These are phyloP conservation scores for Alentia gelatinosa DNA, from an alignment of 2,888 invertebrate species.

Conservation along the genomic window DNA sequence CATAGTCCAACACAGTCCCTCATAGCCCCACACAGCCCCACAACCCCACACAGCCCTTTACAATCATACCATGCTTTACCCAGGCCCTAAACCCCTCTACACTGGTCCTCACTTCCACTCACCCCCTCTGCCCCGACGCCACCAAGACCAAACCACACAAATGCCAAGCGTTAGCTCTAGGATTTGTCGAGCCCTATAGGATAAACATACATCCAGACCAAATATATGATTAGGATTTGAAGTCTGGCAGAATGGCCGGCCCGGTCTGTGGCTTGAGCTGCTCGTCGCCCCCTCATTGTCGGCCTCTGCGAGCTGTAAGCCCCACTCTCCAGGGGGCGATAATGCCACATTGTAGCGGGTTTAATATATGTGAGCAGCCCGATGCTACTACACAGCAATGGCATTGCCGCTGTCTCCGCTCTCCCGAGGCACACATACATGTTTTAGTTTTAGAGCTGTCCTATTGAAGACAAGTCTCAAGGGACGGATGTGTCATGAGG, in stretches of 20 bases:
- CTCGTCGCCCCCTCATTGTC: no score
- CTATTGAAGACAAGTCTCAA: no score
- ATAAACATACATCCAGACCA: not conserved
- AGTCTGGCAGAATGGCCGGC: not conserved
- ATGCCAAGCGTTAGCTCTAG: no score
- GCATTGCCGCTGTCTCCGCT: not conserved
- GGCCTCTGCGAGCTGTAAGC: not conserved
- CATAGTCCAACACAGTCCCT: no score
- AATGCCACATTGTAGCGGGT: not conserved
- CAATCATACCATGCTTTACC: no score
- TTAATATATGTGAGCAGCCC: not conserved
- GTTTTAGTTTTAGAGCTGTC: no score
- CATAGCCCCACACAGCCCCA: no score
- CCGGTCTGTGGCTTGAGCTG: not conserved
- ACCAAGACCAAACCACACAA: not conserved
- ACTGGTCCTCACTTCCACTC: not conserved
- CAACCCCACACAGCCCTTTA: no score
- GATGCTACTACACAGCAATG: not conserved
- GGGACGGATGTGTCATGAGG: no score
- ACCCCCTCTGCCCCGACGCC: not conserved
- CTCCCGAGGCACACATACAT: no score
- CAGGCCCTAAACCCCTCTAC: not conserved
- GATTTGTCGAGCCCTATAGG: constrained; percentile 24
- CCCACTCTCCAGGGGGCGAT: not conserved
- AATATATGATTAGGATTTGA: not conserved